These are phyloP conservation scores for Ifrita kowaldi DNA, from an alignment of 2,113 vertebrate genomes.

Conservation along the genomic window DNA sequence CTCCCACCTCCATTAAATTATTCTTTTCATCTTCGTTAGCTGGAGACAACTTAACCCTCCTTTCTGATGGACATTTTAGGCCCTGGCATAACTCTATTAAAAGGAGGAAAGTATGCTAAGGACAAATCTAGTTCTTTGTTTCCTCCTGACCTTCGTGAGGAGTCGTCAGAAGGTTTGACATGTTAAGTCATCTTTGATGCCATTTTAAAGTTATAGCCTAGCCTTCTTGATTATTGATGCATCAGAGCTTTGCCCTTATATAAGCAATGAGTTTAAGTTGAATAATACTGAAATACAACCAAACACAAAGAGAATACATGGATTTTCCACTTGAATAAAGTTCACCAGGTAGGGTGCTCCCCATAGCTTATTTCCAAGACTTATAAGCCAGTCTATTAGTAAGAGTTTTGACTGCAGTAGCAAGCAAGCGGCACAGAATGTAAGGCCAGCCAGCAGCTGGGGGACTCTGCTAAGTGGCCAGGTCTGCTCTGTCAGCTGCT, in stretches of 20 bases:
- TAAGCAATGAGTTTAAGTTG: neutral
- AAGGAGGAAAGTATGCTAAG: constrained; percentile 28
- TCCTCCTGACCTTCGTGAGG: constrained; percentile 42
- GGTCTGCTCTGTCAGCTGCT: neutral
- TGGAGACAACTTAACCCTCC: constrained; percentile 50
- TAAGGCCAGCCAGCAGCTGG: neutral
- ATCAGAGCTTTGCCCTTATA: constrained; percentile 21
- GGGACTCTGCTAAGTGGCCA: neutral
- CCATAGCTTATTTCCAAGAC: neutral
- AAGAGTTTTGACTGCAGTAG: neutral
- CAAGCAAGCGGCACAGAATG: neutral
- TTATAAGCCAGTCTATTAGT: neutral
- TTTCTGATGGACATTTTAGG: constrained; percentile 47
- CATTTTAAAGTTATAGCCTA: constrained; percentile 43
- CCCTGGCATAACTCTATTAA: constrained; percentile 37
- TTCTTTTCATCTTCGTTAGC: constrained; percentile 65
- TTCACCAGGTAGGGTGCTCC: fast-evolving
- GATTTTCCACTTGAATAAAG: neutral
- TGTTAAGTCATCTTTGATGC: constrained; percentile 31
- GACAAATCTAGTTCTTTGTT: constrained; percentile 38
- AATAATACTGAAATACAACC: neutral
- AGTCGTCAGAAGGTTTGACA: neutral
- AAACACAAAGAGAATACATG: neutral
- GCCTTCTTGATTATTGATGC: neutral
- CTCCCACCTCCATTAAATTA: constrained; percentile 61